Conservation (phyloP, 2,888 invertebrate species). For the Chrysina gloriosa region DNA sequence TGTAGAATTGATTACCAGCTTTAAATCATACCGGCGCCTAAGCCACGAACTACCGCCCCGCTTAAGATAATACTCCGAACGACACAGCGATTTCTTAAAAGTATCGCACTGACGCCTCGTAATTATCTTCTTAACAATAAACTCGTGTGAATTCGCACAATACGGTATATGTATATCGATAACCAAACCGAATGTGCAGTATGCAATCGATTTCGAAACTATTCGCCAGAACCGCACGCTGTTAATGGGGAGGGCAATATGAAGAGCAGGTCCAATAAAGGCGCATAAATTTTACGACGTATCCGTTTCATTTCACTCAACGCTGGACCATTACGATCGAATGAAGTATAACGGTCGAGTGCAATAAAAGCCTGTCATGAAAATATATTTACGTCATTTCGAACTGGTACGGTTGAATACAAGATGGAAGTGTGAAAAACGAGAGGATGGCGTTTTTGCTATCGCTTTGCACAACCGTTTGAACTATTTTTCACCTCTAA, state of each 20-base stretch:
- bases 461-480: background rate
- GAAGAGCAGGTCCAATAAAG: constrained; percentile 1
- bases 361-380: constrained; percentile 1
- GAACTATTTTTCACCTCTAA: background rate
- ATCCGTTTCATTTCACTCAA: constrained; percentile 16
- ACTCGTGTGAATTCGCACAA: background rate
- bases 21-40: constrained; percentile 60
- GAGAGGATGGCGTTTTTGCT: background rate
- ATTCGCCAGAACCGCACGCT: background rate
- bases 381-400: constrained; percentile 11
- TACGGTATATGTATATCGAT: background rate
- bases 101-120: too few relatives aligned
- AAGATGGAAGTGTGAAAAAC: background rate
- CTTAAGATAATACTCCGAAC: constrained; percentile 44
- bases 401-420: constrained; percentile 6
- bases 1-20: constrained; percentile 57
- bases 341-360: constrained; percentile 13
- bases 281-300: constrained; percentile 9
- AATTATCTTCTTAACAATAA: too few relatives aligned
- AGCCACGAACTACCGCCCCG: constrained; percentile 55
- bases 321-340: constrained; percentile 5
- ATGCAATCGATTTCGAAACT: background rate
- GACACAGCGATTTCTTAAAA: background rate
- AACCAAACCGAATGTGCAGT: background rate
- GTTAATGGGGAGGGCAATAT: background rate